phyloP scores from a whole-genome alignment of 2,888 invertebrate species.

The Trissolcus japonicus region DNA sequence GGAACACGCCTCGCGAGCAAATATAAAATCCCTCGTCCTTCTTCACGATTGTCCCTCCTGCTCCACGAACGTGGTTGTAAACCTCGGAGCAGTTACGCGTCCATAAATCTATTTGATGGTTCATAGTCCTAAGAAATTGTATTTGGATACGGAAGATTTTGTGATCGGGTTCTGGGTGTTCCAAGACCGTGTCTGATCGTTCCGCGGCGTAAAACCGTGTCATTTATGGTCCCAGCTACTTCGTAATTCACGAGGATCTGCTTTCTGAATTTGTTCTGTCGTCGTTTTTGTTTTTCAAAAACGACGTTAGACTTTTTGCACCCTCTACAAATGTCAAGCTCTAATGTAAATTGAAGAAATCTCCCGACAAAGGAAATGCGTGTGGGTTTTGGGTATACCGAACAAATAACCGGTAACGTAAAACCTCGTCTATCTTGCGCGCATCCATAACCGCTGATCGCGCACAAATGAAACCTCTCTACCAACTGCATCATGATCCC shows the following conservation, averaged over 20 bases:
- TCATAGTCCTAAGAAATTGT: constrained; percentile 68
- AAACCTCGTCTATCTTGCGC: too few species aligned
- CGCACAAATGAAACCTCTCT: too few species aligned
- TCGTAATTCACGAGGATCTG: constrained; percentile 74
- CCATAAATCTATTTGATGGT: constrained; percentile 75
- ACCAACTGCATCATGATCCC: too few species aligned
- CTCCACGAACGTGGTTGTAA: constrained; percentile 50
- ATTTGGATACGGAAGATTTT: constrained; percentile 24
- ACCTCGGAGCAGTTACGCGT: constrained; percentile 64
- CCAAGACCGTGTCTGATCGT: constrained; percentile 66
- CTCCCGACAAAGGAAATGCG: too few species aligned
- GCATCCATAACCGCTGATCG: too few species aligned
- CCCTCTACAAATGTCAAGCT: too few species aligned
- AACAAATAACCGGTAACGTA: too few species aligned
- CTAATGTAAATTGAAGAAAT: too few species aligned
- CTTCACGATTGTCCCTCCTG: neutral
- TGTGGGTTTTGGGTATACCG: too few species aligned
- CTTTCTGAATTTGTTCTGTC: constrained; percentile 56
- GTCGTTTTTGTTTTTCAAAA: neutral
- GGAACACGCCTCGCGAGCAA: constrained; percentile 22
- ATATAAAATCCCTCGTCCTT: neutral
- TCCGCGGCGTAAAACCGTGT: constrained; percentile 69
- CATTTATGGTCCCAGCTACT: constrained; percentile 71
- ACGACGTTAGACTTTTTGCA: neutral
- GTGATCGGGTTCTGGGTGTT: constrained; percentile 40